These are phyloP conservation scores for Drosophila trapezifrons DNA, from an alignment of 1,140 invertebrate species.

Conservation along the genomic window DNA sequence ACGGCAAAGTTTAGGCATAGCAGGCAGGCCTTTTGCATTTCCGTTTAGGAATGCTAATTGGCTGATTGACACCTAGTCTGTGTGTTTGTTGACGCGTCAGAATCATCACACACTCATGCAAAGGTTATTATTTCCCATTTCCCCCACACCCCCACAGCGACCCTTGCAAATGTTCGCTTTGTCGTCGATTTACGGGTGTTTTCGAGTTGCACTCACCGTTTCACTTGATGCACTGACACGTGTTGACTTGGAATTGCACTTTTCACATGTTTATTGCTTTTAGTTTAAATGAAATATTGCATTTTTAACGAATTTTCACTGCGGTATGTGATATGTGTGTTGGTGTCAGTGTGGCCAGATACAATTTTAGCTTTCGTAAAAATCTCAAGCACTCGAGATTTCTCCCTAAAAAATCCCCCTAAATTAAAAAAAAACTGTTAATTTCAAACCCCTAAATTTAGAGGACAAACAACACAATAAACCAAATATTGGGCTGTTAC, in stretches of 20 bases:
- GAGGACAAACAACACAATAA: too few relatives aligned
- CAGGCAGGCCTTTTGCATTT: constrained; percentile 26
- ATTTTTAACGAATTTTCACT: constrained; percentile 56
- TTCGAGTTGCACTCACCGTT: constrained; percentile 50
- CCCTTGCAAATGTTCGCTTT: constrained; percentile 47
- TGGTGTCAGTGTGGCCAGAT: not conserved
- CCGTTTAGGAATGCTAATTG: constrained; percentile 15
- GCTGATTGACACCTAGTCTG: constrained; percentile 15
- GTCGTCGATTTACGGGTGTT: not conserved
- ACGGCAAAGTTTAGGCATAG: not conserved
- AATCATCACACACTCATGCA: constrained; percentile 15
- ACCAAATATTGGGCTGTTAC: too few relatives aligned
- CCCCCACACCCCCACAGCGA: constrained; percentile 33
- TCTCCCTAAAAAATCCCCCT: too few relatives aligned
- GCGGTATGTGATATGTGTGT: constrained; percentile 40
- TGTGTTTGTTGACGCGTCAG: constrained; percentile 42
- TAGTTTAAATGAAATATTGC: constrained; percentile 29
- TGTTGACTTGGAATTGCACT: constrained; percentile 16
- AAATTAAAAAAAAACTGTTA: too few relatives aligned
- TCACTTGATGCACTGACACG: constrained; percentile 22
- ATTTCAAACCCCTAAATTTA: too few relatives aligned
- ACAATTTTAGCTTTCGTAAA: too few relatives aligned
- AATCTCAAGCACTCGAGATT: too few relatives aligned
- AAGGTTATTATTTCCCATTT: constrained; percentile 9
- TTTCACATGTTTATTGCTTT: constrained; percentile 60